A percentile compares a stretch with the other conserved stretches of the same genome.
phyloP scores from a whole-genome alignment of 2,888 invertebrate genomes.

The Melolontha melolontha region DNA sequence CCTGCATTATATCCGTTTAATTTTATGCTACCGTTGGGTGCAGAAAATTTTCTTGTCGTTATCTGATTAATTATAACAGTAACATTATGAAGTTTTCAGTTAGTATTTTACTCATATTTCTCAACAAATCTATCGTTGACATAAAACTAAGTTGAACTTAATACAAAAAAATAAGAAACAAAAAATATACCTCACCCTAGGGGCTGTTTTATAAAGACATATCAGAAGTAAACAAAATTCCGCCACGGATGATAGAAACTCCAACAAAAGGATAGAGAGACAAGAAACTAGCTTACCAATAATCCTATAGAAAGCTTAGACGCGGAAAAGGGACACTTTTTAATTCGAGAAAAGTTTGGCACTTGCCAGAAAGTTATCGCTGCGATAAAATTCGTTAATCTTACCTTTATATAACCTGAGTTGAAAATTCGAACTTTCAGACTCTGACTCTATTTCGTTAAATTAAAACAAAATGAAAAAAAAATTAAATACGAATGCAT shows the following conservation, averaged over 20 bases:
- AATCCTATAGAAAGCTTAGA: conserved; percentile 22
- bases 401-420: conserved; percentile 6
- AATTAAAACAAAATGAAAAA: too few relatives aligned
- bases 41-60: too few relatives aligned
- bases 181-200: neutral
- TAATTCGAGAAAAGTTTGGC: conserved; percentile 16
- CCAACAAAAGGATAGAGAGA: conserved; percentile 15
- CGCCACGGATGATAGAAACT: conserved; percentile 14
- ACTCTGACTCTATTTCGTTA: too few relatives aligned
- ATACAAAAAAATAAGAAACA: conserved; percentile 17
- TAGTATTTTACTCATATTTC: too few relatives aligned
- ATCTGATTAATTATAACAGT: too few relatives aligned
- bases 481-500: too few relatives aligned
- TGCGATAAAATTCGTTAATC: conserved; percentile 21
- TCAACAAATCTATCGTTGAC: neutral
- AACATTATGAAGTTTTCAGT: too few relatives aligned
- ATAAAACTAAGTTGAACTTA: conserved; percentile 1
- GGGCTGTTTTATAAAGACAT: neutral
- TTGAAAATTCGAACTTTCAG: neutral
- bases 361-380: conserved; percentile 11
- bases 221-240: conserved; percentile 25
- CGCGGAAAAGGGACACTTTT: conserved; percentile 4
- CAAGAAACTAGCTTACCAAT: conserved; percentile 24
- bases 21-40: too few relatives aligned
- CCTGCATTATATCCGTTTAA: too few relatives aligned